Base-by-base conservation (phyloP, 2,888 invertebrate species). In the Caenorhabditis drosophilae region DNA sequence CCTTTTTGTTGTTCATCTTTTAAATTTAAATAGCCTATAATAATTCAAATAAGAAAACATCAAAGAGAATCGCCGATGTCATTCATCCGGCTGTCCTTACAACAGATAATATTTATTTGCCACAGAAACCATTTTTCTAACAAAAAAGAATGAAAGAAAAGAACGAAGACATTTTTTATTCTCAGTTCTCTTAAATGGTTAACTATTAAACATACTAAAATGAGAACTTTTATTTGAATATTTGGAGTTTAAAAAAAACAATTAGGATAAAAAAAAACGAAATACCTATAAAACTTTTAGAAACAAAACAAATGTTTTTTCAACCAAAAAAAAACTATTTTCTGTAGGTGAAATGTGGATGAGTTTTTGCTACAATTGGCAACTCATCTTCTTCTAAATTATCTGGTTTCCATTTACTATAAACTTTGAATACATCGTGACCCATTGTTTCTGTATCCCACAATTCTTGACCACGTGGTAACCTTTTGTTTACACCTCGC, bases 391-490 rank as follows among this genome's bases (percentile, higher is more conserved):
- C 54, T 18, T 75, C 73, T 18, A 45, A 41, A 31, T 40, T 35
- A 25, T 81, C 81, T 11, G 70, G 79, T 59, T 81, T 81, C 75
- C 76, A 81, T 51, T 82, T 80, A 56, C 77, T 77, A 51, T 70
- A 70, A 45, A 74, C 68, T 56, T 75, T 50, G 62, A 73, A 81
- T 7, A 81, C 80, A 42, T 81, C 76, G 51, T 81, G 81, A 6
- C 81, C 81, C 78, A 79, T 79, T 11, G 81, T 81, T 62, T 81
- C 81, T 4, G 77, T 77, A 57, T 80, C 77, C 79, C 77, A 81
- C 7, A 81, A 53, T 49, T 82, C 78, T 52, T 70, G 70, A n/a
- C 81, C 81, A 38, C 81, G 70, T 16, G 81, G 81, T 15, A 81
- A 58, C 42, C 77, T 68, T 31, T 55, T 68, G 41, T 76, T 76